Percentiles rank a stretch among this genome's conserved stretches.
These are phyloP conservation scores for Oncopodura yosiiana DNA, from an alignment of 1,140 invertebrate genomes.

Conservation along the genomic window DNA sequence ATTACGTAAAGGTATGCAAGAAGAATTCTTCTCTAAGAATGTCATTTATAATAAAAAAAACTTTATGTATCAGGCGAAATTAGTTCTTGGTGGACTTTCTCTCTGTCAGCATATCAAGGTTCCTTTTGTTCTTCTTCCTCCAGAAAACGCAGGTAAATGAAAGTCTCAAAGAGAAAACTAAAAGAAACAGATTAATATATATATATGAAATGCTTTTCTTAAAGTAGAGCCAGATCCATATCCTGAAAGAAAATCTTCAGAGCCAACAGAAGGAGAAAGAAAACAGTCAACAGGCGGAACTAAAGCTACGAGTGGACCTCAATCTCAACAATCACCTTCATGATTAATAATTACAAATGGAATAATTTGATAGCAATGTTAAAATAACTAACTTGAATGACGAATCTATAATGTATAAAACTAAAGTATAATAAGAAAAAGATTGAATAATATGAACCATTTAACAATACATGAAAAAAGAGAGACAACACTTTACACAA, in stretches of 20 bases:
- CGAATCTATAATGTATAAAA: too few species aligned
- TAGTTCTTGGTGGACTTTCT: conserved; percentile 30
- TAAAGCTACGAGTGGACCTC: neutral
- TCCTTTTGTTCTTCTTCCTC: conserved; percentile 35
- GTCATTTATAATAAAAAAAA: neutral
- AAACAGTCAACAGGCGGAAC: neutral
- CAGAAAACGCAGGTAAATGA: conserved; percentile 25
- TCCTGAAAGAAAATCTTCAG: conserved; percentile 1
- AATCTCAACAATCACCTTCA: neutral
- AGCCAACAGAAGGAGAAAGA: neutral
- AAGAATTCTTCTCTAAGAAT: neutral
- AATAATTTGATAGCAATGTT: neutral
- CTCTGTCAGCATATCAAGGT: conserved; percentile 34
- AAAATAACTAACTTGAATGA: neutral
- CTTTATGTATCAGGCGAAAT: conserved; percentile 25
- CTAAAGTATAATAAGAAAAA: too few species aligned
- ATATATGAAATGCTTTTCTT: too few species aligned
- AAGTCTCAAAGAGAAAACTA: too few species aligned
- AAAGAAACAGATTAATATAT: too few species aligned
- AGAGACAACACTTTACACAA: too few species aligned
- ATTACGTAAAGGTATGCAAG: conserved; percentile 64
- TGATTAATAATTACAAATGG: too few species aligned
- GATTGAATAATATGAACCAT: too few species aligned
- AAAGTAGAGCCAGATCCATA: conserved; percentile 35
- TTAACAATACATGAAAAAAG: too few species aligned